These are phyloP conservation scores for Chalcis sispes DNA, from an alignment of 2,888 invertebrate genomes.

Conservation along the genomic window DNA sequence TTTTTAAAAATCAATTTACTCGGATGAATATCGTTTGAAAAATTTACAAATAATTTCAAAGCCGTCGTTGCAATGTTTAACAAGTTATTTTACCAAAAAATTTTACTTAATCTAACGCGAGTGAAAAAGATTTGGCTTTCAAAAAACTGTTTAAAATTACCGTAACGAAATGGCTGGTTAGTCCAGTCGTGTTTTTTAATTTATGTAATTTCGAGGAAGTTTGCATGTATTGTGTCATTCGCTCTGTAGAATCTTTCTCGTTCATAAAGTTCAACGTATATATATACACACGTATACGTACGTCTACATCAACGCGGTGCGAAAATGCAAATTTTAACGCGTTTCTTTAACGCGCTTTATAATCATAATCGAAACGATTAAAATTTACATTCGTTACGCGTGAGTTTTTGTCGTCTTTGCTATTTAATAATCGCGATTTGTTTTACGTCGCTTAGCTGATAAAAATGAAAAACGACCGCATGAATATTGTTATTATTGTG, in stretches of 20 bases:
- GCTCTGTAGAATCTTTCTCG: background rate
- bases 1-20: too few relatives aligned
- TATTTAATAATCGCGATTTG: conserved; percentile 36
- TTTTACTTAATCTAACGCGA: too few relatives aligned
- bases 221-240: conserved; percentile 35
- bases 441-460: too few relatives aligned
- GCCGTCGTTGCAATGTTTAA: too few relatives aligned
- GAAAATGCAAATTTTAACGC: conserved; percentile 45
- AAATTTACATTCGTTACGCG: conserved; percentile 43
- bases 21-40: too few relatives aligned
- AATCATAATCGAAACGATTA: conserved; percentile 38
- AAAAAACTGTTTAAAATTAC: conserved; percentile 3
- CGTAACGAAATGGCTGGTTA: background rate
- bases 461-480: background rate
- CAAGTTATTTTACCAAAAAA: too few relatives aligned
- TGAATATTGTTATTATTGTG: conserved; percentile 2
- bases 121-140: background rate
- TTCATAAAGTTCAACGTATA: conserved; percentile 32
- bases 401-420: conserved; percentile 27
- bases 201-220: conserved; percentile 46
- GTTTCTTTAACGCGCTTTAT: conserved; percentile 47
- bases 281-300: too few relatives aligned
- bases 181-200: conserved; percentile 34
- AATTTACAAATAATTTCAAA: too few relatives aligned
- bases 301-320: too few relatives aligned